A percentile compares a stretch with the other conserved stretches of the same genome.
Evolutionary conservation across 1,140 invertebrate species (phyloP).

Genomic region (Aphidius ervi): DNA sequence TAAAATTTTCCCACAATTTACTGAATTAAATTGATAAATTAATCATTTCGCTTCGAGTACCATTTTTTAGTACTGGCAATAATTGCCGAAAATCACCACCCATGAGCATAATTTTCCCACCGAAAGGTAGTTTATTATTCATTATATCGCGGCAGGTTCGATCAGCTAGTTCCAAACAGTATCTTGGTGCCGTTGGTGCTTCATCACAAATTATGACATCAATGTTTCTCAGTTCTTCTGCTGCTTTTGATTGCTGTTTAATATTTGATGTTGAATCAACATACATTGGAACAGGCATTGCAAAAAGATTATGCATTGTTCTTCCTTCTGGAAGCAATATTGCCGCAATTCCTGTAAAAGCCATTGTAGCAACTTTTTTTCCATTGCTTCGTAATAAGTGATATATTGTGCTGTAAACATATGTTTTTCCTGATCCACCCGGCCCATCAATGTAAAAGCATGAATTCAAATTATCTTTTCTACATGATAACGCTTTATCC

Average conservation of each 20-base stretch:
- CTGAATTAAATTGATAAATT: constrained; percentile 22
- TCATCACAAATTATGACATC: constrained; percentile 35
- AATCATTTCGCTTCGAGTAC: constrained; percentile 27
- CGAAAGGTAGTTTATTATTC: constrained; percentile 25
- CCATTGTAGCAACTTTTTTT: constrained; percentile 24
- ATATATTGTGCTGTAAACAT: constrained; percentile 20
- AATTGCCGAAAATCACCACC: constrained; percentile 31
- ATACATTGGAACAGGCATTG: constrained; percentile 23
- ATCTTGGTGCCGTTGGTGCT: constrained; percentile 29
- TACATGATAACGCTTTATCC: background rate
- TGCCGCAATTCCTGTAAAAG: constrained; percentile 29
- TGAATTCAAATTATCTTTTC: background rate
- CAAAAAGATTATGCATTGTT: constrained; percentile 25
- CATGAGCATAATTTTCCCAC: constrained; percentile 28
- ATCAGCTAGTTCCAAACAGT: constrained; percentile 26
- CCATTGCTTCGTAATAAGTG: constrained; percentile 14
- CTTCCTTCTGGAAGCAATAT: constrained; percentile 26
- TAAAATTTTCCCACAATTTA: constrained; percentile 21
- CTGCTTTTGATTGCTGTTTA: constrained; percentile 32
- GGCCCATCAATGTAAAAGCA: constrained; percentile 26
- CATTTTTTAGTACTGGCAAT: constrained; percentile 26
- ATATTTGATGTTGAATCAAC: constrained; percentile 24
- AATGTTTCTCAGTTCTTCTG: constrained; percentile 16
- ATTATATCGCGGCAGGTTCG: constrained; percentile 23
- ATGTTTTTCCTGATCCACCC: constrained; percentile 26